Evolutionary conservation across 1,140 invertebrate species (phyloP).

Genomic region (Bombus ignitus): DNA sequence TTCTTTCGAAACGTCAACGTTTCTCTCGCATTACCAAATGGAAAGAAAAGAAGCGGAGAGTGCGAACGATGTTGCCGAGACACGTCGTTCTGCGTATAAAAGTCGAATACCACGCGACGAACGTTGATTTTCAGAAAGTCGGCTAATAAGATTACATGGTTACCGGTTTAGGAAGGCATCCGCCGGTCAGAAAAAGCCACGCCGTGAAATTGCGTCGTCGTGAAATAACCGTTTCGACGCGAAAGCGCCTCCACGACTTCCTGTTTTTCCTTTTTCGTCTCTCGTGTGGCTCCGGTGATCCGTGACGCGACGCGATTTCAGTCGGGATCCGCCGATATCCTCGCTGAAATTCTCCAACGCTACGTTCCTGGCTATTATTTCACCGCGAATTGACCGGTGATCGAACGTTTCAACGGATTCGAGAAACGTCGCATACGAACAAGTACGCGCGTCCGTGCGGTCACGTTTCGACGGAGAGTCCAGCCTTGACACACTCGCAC

Average conservation of each 20-base stretch:
- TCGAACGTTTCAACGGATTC: not conserved
- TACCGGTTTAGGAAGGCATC: conserved; percentile 32
- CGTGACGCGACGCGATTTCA: conserved; percentile 36
- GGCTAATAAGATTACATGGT: conserved; percentile 39
- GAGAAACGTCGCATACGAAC: not conserved
- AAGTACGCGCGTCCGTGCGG: not conserved
- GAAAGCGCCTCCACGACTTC: conserved; percentile 38
- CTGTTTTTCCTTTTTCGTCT: conserved; percentile 40
- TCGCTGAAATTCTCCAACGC: not conserved
- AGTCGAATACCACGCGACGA: not conserved
- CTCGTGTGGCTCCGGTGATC: not conserved
- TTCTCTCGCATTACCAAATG: not conserved
- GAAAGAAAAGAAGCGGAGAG: not conserved
- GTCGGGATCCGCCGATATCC: conserved; percentile 26
- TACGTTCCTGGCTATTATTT: not conserved
- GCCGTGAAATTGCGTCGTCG: conserved; percentile 43
- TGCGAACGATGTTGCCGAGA: not conserved
- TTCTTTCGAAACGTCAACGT: not conserved
- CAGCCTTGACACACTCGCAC: conserved; percentile 59
- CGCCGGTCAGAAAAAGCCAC: not conserved
- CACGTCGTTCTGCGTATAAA: not conserved
- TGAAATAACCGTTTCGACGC: conserved; percentile 40
- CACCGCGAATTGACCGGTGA: not conserved
- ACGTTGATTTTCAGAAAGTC: conserved; percentile 10
- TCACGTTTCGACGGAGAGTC: conserved; percentile 32